Evolutionary conservation across 2,888 invertebrate genomes (phyloP), one percentile per base, ranked within the genome.

Genomic region (Ectemnius cavifrons): DNA sequence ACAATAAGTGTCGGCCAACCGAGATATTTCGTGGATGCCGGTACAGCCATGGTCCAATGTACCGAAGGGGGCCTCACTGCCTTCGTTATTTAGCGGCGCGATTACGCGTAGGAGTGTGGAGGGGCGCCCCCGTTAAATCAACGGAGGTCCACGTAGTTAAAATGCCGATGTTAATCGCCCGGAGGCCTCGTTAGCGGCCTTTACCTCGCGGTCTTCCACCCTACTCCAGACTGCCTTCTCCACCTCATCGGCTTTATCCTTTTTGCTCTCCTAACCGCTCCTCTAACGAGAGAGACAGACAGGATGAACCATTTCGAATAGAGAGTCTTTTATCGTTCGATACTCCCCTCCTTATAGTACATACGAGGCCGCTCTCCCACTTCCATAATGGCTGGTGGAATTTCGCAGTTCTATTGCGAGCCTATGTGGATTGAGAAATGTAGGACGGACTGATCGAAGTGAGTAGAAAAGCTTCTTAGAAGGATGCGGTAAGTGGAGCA

Each of bases 81-180:
- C 73, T 82, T 80, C 77, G 72, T 78, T 78, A 81, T 74, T 75
- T 63, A 67, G 75, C 66, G 27, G 70, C 69, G 64, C 73, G 82
- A 84, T 85, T 80, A 79, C 81, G 84, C 81, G 81, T 84, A 81
- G 84, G 84, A 79, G 84, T 78, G 60, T 52, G 16, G 52, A 52
- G 66, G 71, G 66, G 75, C 75, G 71, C 71, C 37, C 68, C 81
- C 77, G 81, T 83, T 85, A 81, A 84, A 84, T 84, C 84, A 82
- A 84, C 80, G 74, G 72, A 63, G 77, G 67, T 64, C 75, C 65
- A 68, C 80, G 83, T 81, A 82, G 87, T 85, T 83, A 84, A 86
- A 86, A 85, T 84, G 78, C 83, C 84, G 85, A 86, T 85, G 86
- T 85, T 86, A 85, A 85, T 85, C 85, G 84, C 78, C 76, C 78